Evolutionary conservation across 2,888 invertebrate genomes (phyloP).

Genomic region (Saturnia japonica): DNA sequence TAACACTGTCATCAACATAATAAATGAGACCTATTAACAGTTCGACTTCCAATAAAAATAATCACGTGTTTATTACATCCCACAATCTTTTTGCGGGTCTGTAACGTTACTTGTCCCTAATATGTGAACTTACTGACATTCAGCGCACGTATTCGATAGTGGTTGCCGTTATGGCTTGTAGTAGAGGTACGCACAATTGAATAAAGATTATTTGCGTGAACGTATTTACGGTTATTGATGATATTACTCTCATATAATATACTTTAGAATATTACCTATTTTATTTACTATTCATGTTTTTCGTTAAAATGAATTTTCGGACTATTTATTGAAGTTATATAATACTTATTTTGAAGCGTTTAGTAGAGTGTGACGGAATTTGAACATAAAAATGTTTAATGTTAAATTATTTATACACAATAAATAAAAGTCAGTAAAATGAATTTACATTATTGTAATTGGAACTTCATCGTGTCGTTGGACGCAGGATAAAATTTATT

Average conservation of each 20-base stretch:
- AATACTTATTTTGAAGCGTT: no score
- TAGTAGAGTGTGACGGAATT: no score
- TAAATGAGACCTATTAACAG: background rate
- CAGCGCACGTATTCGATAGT: conserved; percentile 56
- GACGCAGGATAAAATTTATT: no score
- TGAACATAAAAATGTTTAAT: no score
- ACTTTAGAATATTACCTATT: conserved; percentile 38
- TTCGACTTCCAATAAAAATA: conserved; percentile 4
- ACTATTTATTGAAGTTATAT: background rate
- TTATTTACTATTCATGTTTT: conserved; percentile 21
- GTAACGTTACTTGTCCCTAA: conserved; percentile 14
- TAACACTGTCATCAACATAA: background rate
- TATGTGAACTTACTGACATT: conserved; percentile 36
- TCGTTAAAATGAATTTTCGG: background rate
- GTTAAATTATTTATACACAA: no score
- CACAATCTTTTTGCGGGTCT: conserved; percentile 1
- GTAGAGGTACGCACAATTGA: conserved; percentile 57
- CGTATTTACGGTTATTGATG: conserved; percentile 46
- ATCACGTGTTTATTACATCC: conserved; percentile 6
- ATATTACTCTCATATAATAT: conserved; percentile 32
- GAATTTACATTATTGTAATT: no score
- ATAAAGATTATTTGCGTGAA: conserved; percentile 60
- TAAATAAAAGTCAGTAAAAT: no score
- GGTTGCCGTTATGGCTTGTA: conserved; percentile 56
- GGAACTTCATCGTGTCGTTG: no score